phyloP scores from a whole-genome alignment of 2,888 invertebrate species.

The Yponomeuta plumbellus region DNA sequence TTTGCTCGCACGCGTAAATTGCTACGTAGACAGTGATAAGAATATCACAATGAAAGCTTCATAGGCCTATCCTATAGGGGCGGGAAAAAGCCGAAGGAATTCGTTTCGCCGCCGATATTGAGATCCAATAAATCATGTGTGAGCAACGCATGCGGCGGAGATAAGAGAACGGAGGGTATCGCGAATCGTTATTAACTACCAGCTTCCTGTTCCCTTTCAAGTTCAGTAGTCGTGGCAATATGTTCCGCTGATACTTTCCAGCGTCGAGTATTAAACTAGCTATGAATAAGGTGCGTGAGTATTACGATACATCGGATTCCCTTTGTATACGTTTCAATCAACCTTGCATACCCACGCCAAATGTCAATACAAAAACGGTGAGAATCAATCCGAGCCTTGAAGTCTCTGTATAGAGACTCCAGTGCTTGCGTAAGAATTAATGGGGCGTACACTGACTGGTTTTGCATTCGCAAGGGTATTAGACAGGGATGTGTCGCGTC shows the following conservation, averaged over 20 bases:
- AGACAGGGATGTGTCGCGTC: too few relatives aligned
- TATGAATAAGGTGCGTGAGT: background rate
- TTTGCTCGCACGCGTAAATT: background rate
- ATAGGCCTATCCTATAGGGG: background rate
- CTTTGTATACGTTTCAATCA: background rate
- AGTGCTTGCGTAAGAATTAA: too few relatives aligned
- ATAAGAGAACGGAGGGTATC: conserved; percentile 65
- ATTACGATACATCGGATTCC: background rate
- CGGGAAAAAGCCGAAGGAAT: background rate
- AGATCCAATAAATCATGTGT: conserved; percentile 57
- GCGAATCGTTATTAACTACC: conserved; percentile 72
- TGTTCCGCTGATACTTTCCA: background rate
- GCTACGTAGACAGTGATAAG: background rate
- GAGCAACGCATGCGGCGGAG: conserved; percentile 54
- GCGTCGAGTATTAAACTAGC: background rate
- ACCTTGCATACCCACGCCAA: background rate
- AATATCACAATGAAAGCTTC: background rate
- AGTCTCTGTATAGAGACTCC: too few relatives aligned
- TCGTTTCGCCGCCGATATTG: conserved; percentile 38
- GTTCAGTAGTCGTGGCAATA: conserved; percentile 30
- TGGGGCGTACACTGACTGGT: too few relatives aligned
- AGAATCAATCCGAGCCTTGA: too few relatives aligned
- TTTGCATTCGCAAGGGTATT: too few relatives aligned
- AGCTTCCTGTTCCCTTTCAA: conserved; percentile 54
- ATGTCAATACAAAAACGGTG: background rate